Base-by-base conservation (phyloP, 1,140 invertebrate species). In the Sarcophaga bullata region DNA sequence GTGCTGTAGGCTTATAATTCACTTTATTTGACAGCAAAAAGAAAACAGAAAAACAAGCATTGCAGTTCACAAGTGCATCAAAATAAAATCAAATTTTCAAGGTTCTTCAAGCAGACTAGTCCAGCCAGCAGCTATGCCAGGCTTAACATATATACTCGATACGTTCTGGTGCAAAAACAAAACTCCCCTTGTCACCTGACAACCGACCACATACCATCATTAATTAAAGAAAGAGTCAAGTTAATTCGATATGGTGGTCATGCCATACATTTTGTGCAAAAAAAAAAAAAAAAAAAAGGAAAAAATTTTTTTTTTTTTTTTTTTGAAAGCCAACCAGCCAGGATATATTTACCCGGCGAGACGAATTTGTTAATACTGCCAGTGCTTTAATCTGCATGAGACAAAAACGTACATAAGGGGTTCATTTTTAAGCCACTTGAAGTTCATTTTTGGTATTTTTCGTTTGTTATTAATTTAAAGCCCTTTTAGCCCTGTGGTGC, bases 201-300 rank as follows among this genome's bases (percentile, higher is more conserved):
- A 68, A 68, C n/a, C 17, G 17, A n/a, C 54, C 54, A 13, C 54
- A 58, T n/a, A 13, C 13, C 54, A 13, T n/a, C 54, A 7, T 58
- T 15, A 5, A n/a, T 13, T n/a, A 58, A 48, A 17, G 17, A 19
- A 46, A 10, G 49, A 52, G 49, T 78, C 48, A 78, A 78, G 48
- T 78, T 78, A 78, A 78, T 78, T 78, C 50, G 75, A 50, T 78
- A 78, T 50, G 48, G 17, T 50, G 49, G 75, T 17, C 75, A 78
- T 15, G 50, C 17, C 25, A 37, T 37, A 37, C 25, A 37, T 37
- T 37, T n/a, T n/a, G n/a, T n/a, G n/a, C n/a, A n/a, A n/a, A n/a
- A n/a, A n/a, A n/a, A n/a, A n/a, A n/a, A n/a, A n/a, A n/a, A n/a
- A n/a, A n/a, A n/a, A n/a, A n/a, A n/a, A n/a, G n/a, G n/a, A n/a